phyloP scores from a whole-genome alignment of 2,113 vertebrate species.

The Lutjanus erythropterus region DNA sequence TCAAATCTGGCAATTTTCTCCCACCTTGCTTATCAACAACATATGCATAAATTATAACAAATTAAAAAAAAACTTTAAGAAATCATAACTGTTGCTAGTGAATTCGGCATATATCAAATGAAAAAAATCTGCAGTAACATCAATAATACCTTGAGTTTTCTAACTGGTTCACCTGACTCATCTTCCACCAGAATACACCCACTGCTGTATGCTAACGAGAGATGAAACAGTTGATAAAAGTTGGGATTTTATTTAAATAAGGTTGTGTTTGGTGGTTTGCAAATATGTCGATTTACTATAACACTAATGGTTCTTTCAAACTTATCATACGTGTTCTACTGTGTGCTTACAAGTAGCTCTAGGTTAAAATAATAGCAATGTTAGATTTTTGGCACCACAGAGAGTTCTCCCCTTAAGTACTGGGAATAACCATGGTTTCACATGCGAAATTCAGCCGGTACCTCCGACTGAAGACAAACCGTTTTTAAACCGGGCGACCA shows the following conservation, averaged over 20 bases:
- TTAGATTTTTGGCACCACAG: background rate
- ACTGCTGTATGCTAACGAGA: background rate
- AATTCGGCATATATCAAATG: background rate
- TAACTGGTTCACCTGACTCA: background rate
- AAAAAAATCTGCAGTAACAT: background rate
- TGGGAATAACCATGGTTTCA: background rate
- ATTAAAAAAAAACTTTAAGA: background rate
- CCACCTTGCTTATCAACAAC: too few relatives aligned
- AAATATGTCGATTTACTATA: background rate
- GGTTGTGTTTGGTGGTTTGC: background rate
- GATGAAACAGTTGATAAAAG: background rate
- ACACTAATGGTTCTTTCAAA: background rate
- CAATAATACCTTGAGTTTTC: background rate
- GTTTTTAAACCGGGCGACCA: background rate
- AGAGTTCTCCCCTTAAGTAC: background rate
- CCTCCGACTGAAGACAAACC: fast-evolving
- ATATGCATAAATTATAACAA: background rate
- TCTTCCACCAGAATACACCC: background rate
- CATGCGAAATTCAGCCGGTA: background rate
- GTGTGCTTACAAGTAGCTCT: background rate
- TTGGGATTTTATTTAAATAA: background rate
- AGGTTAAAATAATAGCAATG: background rate
- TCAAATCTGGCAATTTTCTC: background rate
- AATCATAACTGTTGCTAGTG: too few relatives aligned
- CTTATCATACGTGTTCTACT: background rate